These are phyloP conservation scores for Salarias fasciatus DNA, from an alignment of 2,797 vertebrate genomes.

Conservation along the genomic window DNA sequence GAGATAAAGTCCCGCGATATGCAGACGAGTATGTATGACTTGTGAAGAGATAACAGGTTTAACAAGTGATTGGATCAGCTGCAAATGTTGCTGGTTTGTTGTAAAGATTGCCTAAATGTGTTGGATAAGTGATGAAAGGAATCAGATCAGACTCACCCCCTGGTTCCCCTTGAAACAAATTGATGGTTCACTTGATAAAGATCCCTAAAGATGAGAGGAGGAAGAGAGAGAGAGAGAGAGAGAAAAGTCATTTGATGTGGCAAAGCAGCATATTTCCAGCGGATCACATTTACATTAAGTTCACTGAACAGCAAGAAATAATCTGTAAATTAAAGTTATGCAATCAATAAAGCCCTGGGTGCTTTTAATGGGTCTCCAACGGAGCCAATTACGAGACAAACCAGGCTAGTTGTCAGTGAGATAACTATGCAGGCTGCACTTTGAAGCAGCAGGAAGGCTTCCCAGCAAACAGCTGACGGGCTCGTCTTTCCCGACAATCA, in stretches of 20 bases:
- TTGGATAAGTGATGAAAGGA: not conserved
- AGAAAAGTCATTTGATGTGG: too few species aligned
- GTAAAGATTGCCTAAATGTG: not conserved
- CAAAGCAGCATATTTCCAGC: too few species aligned
- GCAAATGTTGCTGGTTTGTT: too few species aligned
- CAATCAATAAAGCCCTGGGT: constrained; percentile 21
- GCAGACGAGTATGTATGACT: not conserved
- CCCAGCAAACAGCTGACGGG: constrained; percentile 55
- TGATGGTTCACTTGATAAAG: constrained; percentile 70
- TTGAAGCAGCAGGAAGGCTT: too few species aligned
- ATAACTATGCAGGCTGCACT: constrained; percentile 17
- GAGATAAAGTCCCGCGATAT: not conserved
- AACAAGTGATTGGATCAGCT: too few species aligned
- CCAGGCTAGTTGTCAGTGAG: too few species aligned
- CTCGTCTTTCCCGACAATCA: constrained; percentile 52
- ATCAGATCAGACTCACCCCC: constrained; percentile 77
- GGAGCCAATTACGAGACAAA: too few species aligned
- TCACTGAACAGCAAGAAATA: not conserved
- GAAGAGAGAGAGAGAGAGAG: not conserved
- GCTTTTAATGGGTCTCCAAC: constrained; percentile 10
- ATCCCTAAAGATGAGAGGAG: constrained; percentile 54
- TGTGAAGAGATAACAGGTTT: too few species aligned
- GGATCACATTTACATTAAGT: too few species aligned
- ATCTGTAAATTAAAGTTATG: constrained; percentile 25
- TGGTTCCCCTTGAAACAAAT: constrained; percentile 86